Base-by-base conservation (phyloP, 2,888 invertebrate genomes). In the Watsonalla cultraria region DNA sequence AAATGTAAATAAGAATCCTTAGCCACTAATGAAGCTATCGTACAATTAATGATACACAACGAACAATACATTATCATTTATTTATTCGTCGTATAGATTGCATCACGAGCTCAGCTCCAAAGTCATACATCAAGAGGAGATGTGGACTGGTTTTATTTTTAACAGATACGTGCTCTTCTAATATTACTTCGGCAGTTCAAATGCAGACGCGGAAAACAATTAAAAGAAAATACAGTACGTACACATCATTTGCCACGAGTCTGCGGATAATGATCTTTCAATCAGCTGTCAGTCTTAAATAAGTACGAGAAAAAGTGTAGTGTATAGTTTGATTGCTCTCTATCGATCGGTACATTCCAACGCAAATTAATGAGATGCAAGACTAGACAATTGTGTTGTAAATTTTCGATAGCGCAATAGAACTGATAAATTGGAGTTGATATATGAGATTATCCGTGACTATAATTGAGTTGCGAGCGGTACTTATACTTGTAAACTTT, bases 21-120 rank as follows among this genome's bases (percentile, higher is more conserved):
- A 68, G 62, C 64, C 57, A 68, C 76, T 82, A 81, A 84, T 84
- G 76, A 81, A 84, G 74, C 70, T 71, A 76, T 83, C 68, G 62
- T 13, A 70, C 68, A 70, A 74, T 78, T 75, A 76, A 74, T 75
- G 68, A 70, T 70, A 66, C 59, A 55, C 58, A 58, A 58, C 63
- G 60, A 63, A 74, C 73, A 70, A 72, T 72, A 65, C 62, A 46
- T 63, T 66, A 70, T 73, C 69, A 72, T 68, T 70, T 71, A 70
- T 73, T 67, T 61, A 59, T 51, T 59, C 54, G 60, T 58, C 53
- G 51, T 61, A 51, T 51, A 65, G 70, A 74, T 74, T 65, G 53
- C 64, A 74, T 72, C 68, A 63, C 58, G 57, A 42, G 11, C 42
- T 0, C 11, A 11, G 42, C 42, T 42, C 11, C 11, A 11, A 59